Evolutionary conservation across 2,888 invertebrate species (phyloP).

Genomic region (Carabus problematicus): DNA sequence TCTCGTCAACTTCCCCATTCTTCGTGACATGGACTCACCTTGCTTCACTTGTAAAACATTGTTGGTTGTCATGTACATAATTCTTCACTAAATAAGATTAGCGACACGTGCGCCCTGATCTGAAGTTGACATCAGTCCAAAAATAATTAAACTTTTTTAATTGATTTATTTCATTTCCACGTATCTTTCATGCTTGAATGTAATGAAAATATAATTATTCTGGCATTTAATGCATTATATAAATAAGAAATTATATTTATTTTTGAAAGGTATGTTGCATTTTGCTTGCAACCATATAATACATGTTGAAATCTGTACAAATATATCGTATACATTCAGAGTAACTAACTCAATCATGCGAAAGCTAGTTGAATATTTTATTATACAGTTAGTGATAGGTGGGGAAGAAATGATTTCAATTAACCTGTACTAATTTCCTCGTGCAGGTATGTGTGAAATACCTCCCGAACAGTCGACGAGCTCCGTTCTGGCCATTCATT

Average conservation of each 20-base stretch:
- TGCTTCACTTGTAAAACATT: not conserved
- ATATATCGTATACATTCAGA: not conserved
- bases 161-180: not conserved
- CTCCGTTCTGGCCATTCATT: slow-evolving; percentile 44
- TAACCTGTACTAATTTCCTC: slow-evolving; percentile 26
- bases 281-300: not conserved
- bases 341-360: not conserved
- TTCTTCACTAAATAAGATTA: too few relatives aligned
- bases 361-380: not conserved
- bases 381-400: too few relatives aligned
- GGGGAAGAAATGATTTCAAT: slow-evolving; percentile 38
- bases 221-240: not conserved
- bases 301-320: not conserved
- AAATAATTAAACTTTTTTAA: too few relatives aligned
- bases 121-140: too few relatives aligned
- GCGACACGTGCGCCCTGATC: too few relatives aligned
- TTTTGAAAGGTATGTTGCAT: not conserved
- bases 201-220: not conserved
- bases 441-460: slow-evolving; percentile 40
- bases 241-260: not conserved
- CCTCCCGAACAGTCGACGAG: not conserved
- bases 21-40: not conserved
- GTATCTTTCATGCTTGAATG: not conserved
- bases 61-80: too few relatives aligned
- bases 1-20: not conserved